Base-by-base conservation (phyloP, 2,797 vertebrate species). In the Coluber constrictor region DNA sequence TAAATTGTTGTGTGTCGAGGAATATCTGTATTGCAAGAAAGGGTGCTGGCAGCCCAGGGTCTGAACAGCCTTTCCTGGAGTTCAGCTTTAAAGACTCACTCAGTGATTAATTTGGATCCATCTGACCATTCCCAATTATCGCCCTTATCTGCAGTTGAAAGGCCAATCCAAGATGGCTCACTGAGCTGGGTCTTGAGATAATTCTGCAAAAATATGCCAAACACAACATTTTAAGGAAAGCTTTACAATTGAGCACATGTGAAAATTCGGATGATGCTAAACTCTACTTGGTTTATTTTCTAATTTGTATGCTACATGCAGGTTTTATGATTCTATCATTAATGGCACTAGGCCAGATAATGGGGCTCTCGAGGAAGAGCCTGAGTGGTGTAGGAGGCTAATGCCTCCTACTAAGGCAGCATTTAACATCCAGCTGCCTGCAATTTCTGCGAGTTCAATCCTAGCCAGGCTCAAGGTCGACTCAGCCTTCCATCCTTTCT, bases 151-250 rank as follows among this genome's bases (percentile, higher is more conserved):
- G 83, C 74, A 55, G 60, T 23, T 11, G 74, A 61, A 55, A 92
- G 88, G 57, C 92, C 92, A 43, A 90, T 92, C 92, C 88, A 92
- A 74, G 88, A 47, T 23, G 88, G 57, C 7, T 90, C 12, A 5
- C 11, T 4, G 5, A 92, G 57, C 23, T 86, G 92, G 16, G 88
- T 27, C 0, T n/a, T 27, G 23, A 92, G 51, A n/a, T 61, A 92
- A 25, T 63, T 92, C 92, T 92, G 88, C 23, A 23, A 27, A 92
- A 92, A 43, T 29, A 74, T 5, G 18, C 18, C 74, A 79, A 79
- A 23, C 18, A 43, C 8, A 79, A 43, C 18, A 10, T 43, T 79
- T 43, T 79, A 43, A n/a, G 74, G 32, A 23, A 37, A 43, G 32
- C 74, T 43, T 32, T 79, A 43, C 74, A 43, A 43, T 1, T 11